A percentile compares a stretch with the other conserved stretches of the same genome.
Conservation (phyloP, 2,888 invertebrate genomes). For the Rhodophaea formosa region DNA sequence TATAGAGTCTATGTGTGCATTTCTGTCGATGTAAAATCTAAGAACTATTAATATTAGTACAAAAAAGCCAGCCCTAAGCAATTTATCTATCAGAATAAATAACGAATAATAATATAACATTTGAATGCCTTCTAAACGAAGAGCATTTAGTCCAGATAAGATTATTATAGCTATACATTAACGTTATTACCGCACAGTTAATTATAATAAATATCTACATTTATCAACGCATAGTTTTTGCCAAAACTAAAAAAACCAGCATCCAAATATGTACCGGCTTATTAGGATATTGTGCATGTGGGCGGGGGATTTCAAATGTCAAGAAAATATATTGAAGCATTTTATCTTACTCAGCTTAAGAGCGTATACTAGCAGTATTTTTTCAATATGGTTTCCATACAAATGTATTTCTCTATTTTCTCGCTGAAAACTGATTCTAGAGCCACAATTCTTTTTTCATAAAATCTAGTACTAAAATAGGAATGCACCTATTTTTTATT, state of each 20-base stretch:
- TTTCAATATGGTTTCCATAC: too few relatives aligned
- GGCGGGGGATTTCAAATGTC: not conserved
- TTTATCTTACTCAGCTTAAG: not conserved
- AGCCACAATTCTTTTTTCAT: too few relatives aligned
- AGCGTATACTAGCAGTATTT: too few relatives aligned
- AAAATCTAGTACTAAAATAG: too few relatives aligned
- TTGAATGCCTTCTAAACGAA: not conserved
- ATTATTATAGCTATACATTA: not conserved
- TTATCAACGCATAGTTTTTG: not conserved
- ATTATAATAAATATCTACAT: not conserved
- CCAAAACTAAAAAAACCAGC: not conserved
- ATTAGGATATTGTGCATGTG: not conserved
- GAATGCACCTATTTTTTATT: too few relatives aligned
- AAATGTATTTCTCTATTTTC: too few relatives aligned
- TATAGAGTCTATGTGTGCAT: too few relatives aligned
- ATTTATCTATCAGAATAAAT: too few relatives aligned
- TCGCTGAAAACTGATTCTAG: too few relatives aligned
- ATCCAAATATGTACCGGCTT: not conserved
- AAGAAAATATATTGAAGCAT: not conserved
- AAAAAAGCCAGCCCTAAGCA: too few relatives aligned
- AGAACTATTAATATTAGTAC: too few relatives aligned
- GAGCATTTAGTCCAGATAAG: not conserved
- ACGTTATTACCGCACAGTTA: not conserved
- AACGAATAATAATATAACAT: not conserved
- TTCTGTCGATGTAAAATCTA: too few relatives aligned